Evolutionary conservation across 2,113 vertebrate species (phyloP).

Genomic region (Eurypyga helias): DNA sequence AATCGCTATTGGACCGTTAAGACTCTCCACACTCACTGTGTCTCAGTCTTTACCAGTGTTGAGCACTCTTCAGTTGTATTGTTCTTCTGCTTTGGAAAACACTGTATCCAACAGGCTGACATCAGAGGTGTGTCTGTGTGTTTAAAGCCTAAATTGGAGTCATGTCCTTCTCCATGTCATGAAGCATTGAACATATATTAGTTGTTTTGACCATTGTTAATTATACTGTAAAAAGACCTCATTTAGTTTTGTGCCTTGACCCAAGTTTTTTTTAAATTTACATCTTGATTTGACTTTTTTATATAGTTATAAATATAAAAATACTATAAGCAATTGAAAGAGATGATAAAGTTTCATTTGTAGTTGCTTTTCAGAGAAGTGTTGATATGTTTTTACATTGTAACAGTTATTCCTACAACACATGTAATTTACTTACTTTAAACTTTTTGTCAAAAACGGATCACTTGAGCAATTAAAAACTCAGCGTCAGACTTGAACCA

Average conservation of each 20-base stretch:
- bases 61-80: slow-evolving; percentile 92
- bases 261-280: not conserved
- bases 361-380: not conserved
- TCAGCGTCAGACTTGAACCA: not conserved
- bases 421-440: not conserved
- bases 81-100: slow-evolving; percentile 88
- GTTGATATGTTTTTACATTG: not conserved
- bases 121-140: slow-evolving; percentile 78
- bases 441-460: not conserved
- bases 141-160: not conserved
- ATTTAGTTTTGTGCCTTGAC: not conserved
- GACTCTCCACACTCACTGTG: slow-evolving; percentile 90
- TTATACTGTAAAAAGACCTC: not conserved
- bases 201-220: not conserved
- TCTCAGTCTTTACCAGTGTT: slow-evolving; percentile 88
- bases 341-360: not conserved
- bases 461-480: not conserved
- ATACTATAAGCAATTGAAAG: too few species aligned
- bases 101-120: slow-evolving; percentile 87
- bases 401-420: not conserved
- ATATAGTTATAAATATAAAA: not conserved
- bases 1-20: slow-evolving; percentile 90
- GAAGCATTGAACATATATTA: fast-evolving
- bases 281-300: not conserved
- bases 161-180: not conserved